These are phyloP conservation scores for Orius laevigatus DNA, from an alignment of 1,140 invertebrate genomes.

Conservation along the genomic window DNA sequence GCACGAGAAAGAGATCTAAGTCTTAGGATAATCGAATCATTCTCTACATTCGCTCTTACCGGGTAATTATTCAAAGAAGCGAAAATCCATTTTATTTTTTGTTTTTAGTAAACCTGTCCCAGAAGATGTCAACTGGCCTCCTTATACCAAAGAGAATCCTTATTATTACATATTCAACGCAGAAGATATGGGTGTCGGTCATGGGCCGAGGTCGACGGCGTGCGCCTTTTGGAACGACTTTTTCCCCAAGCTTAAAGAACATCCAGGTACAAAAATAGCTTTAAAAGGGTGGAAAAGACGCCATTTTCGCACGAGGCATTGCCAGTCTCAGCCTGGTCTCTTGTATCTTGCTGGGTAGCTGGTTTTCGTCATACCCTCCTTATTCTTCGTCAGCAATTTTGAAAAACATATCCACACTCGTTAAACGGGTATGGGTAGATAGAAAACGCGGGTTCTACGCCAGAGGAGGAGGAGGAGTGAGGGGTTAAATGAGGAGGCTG, in stretches of 20 bases:
- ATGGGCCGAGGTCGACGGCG: constrained; percentile 64
- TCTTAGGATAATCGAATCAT: constrained; percentile 68
- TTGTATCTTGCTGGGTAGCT: no score
- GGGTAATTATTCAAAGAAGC: constrained; percentile 44
- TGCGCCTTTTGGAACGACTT: constrained; percentile 95
- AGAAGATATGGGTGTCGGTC: constrained; percentile 47
- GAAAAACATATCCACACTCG: no score
- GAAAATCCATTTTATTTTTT: not conserved
- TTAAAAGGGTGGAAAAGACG: no score
- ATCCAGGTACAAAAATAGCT: constrained; percentile 35
- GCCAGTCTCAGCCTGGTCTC: no score
- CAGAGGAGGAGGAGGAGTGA: no score
- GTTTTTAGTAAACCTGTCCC: constrained; percentile 59
- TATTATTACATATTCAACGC: constrained; percentile 81
- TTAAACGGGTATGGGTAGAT: no score
- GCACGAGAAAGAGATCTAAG: constrained; percentile 67
- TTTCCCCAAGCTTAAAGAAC: constrained; percentile 63
- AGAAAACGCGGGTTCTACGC: no score
- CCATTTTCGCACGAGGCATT: no score
- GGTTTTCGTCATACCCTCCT: no score
- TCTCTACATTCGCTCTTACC: constrained; percentile 67
- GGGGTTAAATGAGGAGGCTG: no score
- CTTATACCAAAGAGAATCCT: constrained; percentile 66
- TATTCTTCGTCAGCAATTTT: no score
- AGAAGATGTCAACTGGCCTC: constrained; percentile 70